Percentiles rank a stretch among this genome's conserved stretches.
These are phyloP conservation scores for Zoanthus sansibaricus DNA, from an alignment of 92 coral and sea anemone species.

Conservation along the genomic window DNA sequence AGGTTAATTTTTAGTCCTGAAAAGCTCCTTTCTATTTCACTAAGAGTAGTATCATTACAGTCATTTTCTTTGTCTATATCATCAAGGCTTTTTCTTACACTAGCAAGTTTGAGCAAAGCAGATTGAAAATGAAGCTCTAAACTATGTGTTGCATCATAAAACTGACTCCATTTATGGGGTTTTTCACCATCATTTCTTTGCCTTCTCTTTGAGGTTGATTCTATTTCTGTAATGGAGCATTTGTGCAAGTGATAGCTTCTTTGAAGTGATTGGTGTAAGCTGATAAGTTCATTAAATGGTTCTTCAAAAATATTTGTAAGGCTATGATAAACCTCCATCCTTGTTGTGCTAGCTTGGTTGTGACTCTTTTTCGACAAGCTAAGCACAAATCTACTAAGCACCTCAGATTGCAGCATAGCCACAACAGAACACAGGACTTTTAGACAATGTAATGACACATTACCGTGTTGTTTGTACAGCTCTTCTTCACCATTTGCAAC, in stretches of 20 bases:
- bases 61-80: conserved; percentile 41
- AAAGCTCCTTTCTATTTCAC: conserved; percentile 57
- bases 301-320: conserved; percentile 52
- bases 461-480: background rate
- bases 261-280: conserved; percentile 56
- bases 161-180: conserved; percentile 50
- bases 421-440: conserved; percentile 61
- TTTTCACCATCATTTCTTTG: background rate
- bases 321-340: conserved; percentile 37
- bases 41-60: background rate
- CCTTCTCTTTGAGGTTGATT: conserved; percentile 23
- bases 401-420: conserved; percentile 78
- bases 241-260: conserved; percentile 76
- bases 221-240: conserved; percentile 48
- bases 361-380: conserved; percentile 63
- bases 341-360: conserved; percentile 1
- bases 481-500: background rate
- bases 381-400: conserved; percentile 74
- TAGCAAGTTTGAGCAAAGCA: conserved; percentile 69
- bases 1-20: conserved; percentile 68
- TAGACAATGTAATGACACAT: conserved; percentile 66
- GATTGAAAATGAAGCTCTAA: conserved; percentile 85
- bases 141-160: conserved; percentile 80
- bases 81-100: conserved; percentile 52
- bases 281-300: conserved; percentile 41